Conservation (phyloP, 2,113 vertebrate species). For the Vombatus ursinus region DNA sequence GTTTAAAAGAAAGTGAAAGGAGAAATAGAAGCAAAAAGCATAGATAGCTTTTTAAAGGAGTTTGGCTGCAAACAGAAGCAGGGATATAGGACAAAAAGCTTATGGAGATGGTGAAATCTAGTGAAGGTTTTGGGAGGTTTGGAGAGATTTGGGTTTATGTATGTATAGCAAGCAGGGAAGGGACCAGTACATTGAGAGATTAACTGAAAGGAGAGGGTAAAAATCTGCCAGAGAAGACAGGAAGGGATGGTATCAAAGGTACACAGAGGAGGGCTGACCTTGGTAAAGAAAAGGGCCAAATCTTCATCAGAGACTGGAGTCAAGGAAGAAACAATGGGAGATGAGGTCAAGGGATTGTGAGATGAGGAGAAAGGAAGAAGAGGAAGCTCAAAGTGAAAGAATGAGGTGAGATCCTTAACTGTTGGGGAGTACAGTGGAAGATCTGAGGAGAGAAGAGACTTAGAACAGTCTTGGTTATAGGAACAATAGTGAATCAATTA, state of each 20-base stretch:
- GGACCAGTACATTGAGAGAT: not conserved
- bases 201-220: not conserved
- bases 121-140: not conserved
- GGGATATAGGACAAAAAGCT: not conserved
- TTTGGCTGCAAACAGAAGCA: not conserved
- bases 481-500: not conserved
- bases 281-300: not conserved
- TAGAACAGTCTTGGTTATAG: too few species aligned
- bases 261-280: not conserved
- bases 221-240: not conserved
- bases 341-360: not conserved
- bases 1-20: not conserved
- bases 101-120: not conserved
- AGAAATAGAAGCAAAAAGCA: not conserved
- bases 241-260: not conserved
- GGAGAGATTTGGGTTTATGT: not conserved
- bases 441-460: not conserved
- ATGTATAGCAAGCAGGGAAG: not conserved
- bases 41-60: not conserved
- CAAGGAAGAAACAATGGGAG: not conserved
- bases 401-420: not conserved
- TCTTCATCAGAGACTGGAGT: not conserved
- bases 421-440: not conserved
- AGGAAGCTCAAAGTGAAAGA: not conserved
- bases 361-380: not conserved